These are phyloP conservation scores for Rhynchophorus ferrugineus DNA, from an alignment of 1,140 invertebrate species.

Conservation along the genomic window DNA sequence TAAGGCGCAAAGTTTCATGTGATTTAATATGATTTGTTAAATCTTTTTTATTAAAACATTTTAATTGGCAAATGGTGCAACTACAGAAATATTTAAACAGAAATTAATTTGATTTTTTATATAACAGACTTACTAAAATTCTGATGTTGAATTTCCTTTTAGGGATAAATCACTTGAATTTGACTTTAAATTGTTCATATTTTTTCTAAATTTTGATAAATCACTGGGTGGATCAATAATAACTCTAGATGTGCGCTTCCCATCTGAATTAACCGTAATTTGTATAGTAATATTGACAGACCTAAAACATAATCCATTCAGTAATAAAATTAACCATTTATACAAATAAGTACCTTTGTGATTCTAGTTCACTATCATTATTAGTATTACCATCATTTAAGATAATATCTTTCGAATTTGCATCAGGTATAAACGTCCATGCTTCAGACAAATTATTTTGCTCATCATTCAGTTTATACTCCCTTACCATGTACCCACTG, in stretches of 20 bases:
- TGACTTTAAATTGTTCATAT: too few species aligned
- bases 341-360: not conserved
- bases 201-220: conserved; percentile 1
- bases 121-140: too few species aligned
- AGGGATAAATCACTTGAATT: too few species aligned
- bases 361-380: not conserved
- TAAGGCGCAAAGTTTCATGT: too few species aligned
- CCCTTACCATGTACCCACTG: conserved; percentile 25
- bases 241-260: conserved; percentile 17
- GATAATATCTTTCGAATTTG: conserved; percentile 19
- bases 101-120: too few species aligned
- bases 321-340: not conserved
- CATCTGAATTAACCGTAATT: conserved; percentile 18
- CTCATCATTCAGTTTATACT: conserved; percentile 9
- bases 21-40: not conserved
- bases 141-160: too few species aligned
- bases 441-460: conserved; percentile 18
- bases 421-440: conserved; percentile 25
- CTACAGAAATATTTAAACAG: too few species aligned
- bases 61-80: not conserved
- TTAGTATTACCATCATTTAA: conserved; percentile 4
- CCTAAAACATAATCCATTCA: conserved; percentile 6
- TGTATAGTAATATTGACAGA: conserved; percentile 23
- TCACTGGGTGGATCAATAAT: conserved; percentile 19
- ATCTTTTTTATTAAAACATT: not conserved